Evolutionary conservation across 2,113 vertebrate genomes (phyloP).

Genomic region (Engraulis encrasicolus): DNA sequence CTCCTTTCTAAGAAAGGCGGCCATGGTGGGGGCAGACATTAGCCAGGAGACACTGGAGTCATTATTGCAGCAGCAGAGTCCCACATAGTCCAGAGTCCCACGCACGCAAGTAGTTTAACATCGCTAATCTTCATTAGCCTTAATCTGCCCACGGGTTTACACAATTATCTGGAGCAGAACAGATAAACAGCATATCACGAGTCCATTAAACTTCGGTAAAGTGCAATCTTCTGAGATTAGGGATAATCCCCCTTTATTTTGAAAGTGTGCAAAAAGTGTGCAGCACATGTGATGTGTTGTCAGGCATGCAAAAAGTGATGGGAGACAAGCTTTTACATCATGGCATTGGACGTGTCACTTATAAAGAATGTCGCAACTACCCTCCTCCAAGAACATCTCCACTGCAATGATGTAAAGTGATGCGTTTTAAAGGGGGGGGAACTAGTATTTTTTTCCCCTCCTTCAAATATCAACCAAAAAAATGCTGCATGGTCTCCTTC

Average conservation of each 20-base stretch:
- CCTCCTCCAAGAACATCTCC: background rate
- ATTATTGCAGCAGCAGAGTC: background rate
- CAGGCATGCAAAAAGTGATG: background rate
- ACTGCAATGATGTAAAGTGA: background rate
- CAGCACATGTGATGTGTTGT: background rate
- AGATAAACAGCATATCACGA: background rate
- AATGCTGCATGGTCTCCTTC: no score
- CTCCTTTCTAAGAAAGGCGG: background rate
- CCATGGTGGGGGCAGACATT: background rate
- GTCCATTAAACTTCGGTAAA: background rate
- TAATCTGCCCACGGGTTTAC: background rate
- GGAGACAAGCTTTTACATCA: background rate
- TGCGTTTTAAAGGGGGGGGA: background rate
- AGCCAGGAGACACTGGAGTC: background rate
- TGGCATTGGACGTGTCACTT: background rate
- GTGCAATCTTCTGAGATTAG: background rate
- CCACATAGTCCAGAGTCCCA: background rate
- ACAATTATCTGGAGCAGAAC: background rate
- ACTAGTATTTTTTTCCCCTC: no score
- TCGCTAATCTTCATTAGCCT: background rate
- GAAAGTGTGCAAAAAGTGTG: background rate
- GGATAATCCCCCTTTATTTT: background rate
- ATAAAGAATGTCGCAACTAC: background rate
- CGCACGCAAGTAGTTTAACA: no score
- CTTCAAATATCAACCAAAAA: background rate